Percentiles rank a stretch among this genome's conserved stretches.
phyloP scores from a whole-genome alignment of 2,797 vertebrate species.

The Iguana delicatissima region DNA sequence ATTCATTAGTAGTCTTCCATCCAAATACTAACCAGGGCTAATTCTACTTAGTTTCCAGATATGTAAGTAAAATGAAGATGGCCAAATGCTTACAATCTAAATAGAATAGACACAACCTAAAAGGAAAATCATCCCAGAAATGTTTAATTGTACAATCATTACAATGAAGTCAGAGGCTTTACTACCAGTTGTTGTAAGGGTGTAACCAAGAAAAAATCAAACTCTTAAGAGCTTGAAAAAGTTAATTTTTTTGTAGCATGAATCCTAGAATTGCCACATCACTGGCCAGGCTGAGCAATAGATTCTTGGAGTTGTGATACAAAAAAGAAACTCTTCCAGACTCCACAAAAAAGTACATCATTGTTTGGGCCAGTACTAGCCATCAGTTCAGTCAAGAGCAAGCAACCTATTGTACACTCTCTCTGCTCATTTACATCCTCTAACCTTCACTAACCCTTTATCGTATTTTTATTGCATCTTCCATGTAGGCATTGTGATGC shows the following conservation, averaged over 20 bases:
- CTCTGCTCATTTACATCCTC: conserved; percentile 2
- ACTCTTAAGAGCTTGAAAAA: neutral
- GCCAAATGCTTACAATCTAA: neutral
- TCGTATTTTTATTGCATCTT: neutral
- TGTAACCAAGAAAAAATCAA: neutral
- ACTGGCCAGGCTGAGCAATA: neutral
- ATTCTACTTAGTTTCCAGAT: too few species aligned
- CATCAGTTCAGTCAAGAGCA: neutral
- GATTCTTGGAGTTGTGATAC: neutral
- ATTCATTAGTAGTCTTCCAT: too few species aligned
- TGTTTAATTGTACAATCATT: neutral
- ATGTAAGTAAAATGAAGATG: too few species aligned
- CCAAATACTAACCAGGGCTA: too few species aligned
- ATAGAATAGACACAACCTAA: neutral
- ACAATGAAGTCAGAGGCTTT: neutral
- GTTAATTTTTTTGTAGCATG: neutral
- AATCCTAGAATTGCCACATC: neutral
- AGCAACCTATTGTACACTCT: neutral
- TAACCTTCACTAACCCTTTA: conserved; percentile 3
- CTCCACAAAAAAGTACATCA: too few species aligned
- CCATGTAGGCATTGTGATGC: neutral
- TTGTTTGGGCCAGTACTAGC: neutral
- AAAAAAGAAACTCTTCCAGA: neutral
- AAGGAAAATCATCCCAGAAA: neutral
- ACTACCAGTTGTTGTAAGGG: neutral